These are phyloP conservation scores for Serranus cabrilla DNA, from an alignment of 2,797 vertebrate genomes.

Conservation along the genomic window DNA sequence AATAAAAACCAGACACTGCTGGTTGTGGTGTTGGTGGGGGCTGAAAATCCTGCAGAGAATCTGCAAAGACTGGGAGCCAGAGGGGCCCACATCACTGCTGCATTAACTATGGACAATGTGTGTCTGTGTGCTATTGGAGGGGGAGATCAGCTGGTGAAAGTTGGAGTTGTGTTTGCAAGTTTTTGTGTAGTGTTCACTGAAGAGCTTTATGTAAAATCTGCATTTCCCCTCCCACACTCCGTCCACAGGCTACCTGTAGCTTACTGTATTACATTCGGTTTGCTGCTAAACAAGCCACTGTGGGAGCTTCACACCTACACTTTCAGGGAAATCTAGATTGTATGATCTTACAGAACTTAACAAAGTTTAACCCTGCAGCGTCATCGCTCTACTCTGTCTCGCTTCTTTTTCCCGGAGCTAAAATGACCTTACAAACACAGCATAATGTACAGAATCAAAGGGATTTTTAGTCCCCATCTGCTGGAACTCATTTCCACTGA, in stretches of 20 bases:
- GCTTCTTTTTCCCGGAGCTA: constrained; percentile 3
- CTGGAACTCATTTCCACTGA: neutral
- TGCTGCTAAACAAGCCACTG: neutral
- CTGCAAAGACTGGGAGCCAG: too few relatives aligned
- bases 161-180: too few relatives aligned
- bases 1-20: too few relatives aligned
- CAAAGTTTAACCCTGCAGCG: constrained; percentile 7
- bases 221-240: neutral
- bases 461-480: neutral
- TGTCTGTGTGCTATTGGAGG: too few relatives aligned
- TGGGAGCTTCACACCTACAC: constrained; percentile 17
- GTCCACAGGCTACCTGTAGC: neutral
- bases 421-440: constrained; percentile 28
- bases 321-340: neutral
- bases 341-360: neutral
- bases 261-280: neutral
- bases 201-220: neutral
- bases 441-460: neutral
- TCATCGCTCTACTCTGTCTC: neutral
- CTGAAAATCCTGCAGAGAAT: too few relatives aligned
- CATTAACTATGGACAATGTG: too few relatives aligned
- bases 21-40: too few relatives aligned
- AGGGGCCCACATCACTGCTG: too few relatives aligned
- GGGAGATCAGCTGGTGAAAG: too few relatives aligned
- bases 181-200: neutral